Evolutionary conservation across 2,797 vertebrate species (phyloP).

Genomic region (Helarctos malayanus): DNA sequence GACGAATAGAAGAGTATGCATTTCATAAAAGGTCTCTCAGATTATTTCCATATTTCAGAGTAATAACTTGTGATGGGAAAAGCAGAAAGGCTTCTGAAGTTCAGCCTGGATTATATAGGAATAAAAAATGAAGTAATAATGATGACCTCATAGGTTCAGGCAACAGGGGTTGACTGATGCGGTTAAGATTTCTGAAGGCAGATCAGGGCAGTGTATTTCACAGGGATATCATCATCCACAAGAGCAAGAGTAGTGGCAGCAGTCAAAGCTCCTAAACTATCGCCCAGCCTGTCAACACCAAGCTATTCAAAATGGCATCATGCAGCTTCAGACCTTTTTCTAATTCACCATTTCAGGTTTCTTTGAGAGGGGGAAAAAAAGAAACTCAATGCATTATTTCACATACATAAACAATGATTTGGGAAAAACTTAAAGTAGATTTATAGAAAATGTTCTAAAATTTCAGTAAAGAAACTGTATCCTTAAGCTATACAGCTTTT

Average conservation of each 20-base stretch:
- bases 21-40: conserved; percentile 62
- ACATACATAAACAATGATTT: background rate
- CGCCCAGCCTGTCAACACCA: background rate
- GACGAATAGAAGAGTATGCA: background rate
- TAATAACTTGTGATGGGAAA: conserved; percentile 66
- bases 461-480: background rate
- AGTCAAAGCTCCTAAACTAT: background rate
- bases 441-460: background rate
- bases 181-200: background rate
- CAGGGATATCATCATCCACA: background rate
- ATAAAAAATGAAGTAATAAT: conserved; percentile 73
- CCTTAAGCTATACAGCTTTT: background rate
- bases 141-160: conserved; percentile 69
- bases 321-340: background rate
- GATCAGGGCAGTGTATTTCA: background rate
- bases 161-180: background rate
- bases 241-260: background rate
- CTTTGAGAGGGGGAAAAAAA: background rate
- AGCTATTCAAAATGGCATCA: background rate
- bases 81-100: conserved; percentile 67
- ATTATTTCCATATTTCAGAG: conserved; percentile 63
- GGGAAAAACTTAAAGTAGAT: background rate
- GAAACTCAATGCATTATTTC: background rate
- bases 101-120: conserved; percentile 69
- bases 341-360: background rate